These are phyloP conservation scores for Aurelia sp. DNA, from an alignment of 30 jellyfish, hydroid and myxozoan genomes.

Conservation along the genomic window DNA sequence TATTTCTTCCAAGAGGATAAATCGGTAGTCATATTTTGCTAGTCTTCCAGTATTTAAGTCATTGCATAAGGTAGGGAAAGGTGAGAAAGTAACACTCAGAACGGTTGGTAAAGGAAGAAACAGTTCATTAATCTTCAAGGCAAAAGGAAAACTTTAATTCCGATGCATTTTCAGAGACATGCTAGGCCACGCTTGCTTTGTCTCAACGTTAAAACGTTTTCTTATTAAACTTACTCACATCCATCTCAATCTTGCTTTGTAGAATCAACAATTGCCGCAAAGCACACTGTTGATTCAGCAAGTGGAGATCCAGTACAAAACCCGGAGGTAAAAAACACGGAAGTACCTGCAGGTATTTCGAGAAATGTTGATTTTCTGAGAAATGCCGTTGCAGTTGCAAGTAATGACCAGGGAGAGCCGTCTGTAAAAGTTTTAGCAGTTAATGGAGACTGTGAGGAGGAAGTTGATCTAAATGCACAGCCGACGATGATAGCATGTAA, in stretches of 20 bases:
- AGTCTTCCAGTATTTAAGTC: too few species aligned
- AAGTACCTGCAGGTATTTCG: neutral
- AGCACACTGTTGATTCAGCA: conserved; percentile 15
- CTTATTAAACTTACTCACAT: conserved; percentile 31
- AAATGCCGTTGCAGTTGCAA: neutral
- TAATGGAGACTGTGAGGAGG: conserved; percentile 20
- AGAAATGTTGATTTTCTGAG: neutral
- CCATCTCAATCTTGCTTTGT: conserved; percentile 74
- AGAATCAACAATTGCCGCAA: conserved; percentile 39
- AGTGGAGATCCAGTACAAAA: neutral
- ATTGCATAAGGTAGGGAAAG: too few species aligned
- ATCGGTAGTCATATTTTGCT: too few species aligned
- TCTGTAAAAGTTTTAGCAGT: neutral
- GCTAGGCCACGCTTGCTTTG: neutral
- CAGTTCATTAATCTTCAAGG: neutral
- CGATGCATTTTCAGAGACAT: too few species aligned
- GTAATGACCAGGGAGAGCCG: neutral
- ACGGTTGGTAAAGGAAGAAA: neutral
- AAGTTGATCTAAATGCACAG: conserved; percentile 52
- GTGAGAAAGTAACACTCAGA: neutral
- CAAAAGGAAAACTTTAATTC: too few species aligned
- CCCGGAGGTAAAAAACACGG: neutral
- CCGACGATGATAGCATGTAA: conserved; percentile 67
- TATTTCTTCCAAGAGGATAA: too few species aligned
- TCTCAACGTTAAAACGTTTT: neutral